Percentiles rank a stretch among this genome's conserved stretches.
These are phyloP conservation scores for Xenus cinereus DNA, from an alignment of 2,113 vertebrate genomes.

Conservation along the genomic window DNA sequence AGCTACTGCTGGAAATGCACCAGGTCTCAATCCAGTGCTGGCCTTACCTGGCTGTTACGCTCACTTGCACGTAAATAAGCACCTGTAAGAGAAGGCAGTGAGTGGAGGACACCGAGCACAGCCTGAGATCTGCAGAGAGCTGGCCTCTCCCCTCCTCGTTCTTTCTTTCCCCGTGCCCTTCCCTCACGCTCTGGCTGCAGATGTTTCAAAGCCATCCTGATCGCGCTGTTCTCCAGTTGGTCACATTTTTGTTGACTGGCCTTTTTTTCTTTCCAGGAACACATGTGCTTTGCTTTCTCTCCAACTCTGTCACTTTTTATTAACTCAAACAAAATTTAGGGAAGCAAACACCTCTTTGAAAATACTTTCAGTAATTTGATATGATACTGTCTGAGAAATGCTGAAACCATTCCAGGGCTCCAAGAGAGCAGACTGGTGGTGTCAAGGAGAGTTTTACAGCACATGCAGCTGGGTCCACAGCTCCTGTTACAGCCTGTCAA, in stretches of 20 bases:
- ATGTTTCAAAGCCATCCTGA: neutral
- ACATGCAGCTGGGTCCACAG: slow-evolving; percentile 22
- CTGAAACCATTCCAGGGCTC: slow-evolving; percentile 38
- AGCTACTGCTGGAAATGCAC: neutral
- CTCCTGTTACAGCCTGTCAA: slow-evolving; percentile 30
- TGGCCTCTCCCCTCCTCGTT: neutral
- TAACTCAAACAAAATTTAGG: slow-evolving; percentile 9
- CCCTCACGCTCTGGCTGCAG: neutral
- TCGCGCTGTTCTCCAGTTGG: neutral
- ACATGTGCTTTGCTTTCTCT: slow-evolving; percentile 26
- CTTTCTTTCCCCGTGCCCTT: neutral
- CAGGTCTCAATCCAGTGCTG: neutral
- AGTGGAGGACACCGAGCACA: neutral
- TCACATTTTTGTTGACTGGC: slow-evolving; percentile 19
- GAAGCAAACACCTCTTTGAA: slow-evolving; percentile 30
- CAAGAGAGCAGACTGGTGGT: neutral
- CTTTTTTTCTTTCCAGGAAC: neutral
- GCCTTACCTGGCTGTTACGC: neutral
- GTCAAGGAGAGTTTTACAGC: neutral
- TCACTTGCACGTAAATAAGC: neutral
- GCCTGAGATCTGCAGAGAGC: neutral
- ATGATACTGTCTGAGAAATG: slow-evolving; percentile 49
- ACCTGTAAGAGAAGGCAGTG: neutral
- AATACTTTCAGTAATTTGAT: slow-evolving; percentile 32
- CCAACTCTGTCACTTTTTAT: slow-evolving; percentile 49